Percentiles rank a stretch among this genome's conserved stretches.
phyloP scores from a whole-genome alignment of 2,113 vertebrate genomes.

The Microtus ochrogaster region DNA sequence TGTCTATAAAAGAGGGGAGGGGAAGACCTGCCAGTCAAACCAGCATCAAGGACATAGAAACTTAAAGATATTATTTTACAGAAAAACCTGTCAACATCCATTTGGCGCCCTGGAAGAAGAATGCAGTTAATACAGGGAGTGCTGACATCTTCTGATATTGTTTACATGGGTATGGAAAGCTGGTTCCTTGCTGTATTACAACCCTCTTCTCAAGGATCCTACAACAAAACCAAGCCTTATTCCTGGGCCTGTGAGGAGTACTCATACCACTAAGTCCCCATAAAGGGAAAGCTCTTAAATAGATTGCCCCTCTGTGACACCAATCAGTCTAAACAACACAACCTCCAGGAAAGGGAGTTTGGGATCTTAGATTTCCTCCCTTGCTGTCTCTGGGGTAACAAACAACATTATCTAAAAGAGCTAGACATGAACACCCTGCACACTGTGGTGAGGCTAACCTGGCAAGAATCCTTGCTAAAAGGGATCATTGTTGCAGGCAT shows the following conservation, averaged over 20 bases:
- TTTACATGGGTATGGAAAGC: not conserved
- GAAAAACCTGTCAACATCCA: constrained; percentile 23
- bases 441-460: not conserved
- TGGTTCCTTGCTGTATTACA: not conserved
- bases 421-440: not conserved
- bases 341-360: constrained; percentile 16
- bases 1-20: not conserved
- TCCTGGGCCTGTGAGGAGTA: not conserved
- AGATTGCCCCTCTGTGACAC: constrained; percentile 27
- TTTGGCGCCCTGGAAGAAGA: not conserved
- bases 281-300: constrained; percentile 62
- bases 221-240: constrained; percentile 42
- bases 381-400: not conserved
- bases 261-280: constrained; percentile 41
- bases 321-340: constrained; percentile 55
- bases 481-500: not conserved
- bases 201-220: constrained; percentile 19
- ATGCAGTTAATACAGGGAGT: not conserved
- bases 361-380: constrained; percentile 28
- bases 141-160: constrained; percentile 25
- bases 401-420: not conserved
- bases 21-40: not conserved
- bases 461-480: not conserved
- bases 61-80: constrained; percentile 21
- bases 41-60: constrained; percentile 16